Evolutionary conservation across 2,888 invertebrate species (phyloP), one percentile per base, ranked within the genome.

Genomic region (Temnothorax unifasciatus): DNA sequence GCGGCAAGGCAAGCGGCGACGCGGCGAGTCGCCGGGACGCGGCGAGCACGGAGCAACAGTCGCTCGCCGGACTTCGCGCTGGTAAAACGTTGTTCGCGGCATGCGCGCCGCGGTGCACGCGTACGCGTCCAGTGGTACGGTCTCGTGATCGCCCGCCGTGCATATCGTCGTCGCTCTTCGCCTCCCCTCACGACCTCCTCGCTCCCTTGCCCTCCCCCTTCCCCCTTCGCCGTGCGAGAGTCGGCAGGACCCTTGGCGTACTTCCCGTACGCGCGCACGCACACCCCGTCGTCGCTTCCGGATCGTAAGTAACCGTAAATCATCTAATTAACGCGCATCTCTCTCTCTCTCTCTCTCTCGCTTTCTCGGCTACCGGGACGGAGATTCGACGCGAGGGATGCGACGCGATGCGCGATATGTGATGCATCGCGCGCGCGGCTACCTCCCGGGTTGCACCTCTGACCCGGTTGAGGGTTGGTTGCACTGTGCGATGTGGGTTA

Each of bases 21-120:
- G 34, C 41, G 41, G 9, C 9, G 11, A 41, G 34, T 29, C 83
- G 92, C 92, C 92, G 91, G 93, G 92, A 92, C 92, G 69, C 41
- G 41, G 41, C 9, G 41, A 41, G 34, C 83, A 92, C 92, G 92
- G 18, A 64, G 93, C 93, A 93, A 92, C 93, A 93, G 93, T 93
- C 92, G 92, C 90, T 91, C 91, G 89, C 85, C 90, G 87, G 89
- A 90, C 91, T 89, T 91, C 88, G 91, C 87, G 86, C 86, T 83
- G 90, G 86, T 87, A 73, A 57, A 73, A 57, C 64, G 63, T 90
- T 82, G 63, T 77, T 61, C 11, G 81, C 73, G 82, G 34, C 61
- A 69, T 83, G 84, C 13, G 59, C 41, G 79, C 8, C 66, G 13
- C 25, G 75, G 79, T 86, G 81, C 29, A 61, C 41, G 59, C 63